phyloP scores from a whole-genome alignment of 2,888 invertebrate genomes.

The Craniophora ligustri region DNA sequence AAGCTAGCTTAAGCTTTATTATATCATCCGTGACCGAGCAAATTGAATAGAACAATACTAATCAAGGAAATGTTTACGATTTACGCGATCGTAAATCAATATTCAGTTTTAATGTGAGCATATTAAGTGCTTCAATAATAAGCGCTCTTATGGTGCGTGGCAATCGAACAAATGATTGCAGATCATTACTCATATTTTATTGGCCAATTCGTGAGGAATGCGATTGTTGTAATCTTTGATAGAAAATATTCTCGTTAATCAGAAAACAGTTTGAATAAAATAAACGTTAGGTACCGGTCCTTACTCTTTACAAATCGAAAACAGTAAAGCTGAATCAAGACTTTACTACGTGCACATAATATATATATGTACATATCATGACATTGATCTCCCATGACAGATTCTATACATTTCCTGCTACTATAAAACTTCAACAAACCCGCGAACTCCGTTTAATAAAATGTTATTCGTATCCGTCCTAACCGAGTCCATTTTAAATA shows the following conservation, averaged over 20 bases:
- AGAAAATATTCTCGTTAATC: constrained; percentile 21
- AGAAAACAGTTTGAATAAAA: constrained; percentile 2
- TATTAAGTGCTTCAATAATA: constrained; percentile 47
- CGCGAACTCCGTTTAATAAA: too few species aligned
- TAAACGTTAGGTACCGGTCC: not conserved
- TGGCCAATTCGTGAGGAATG: constrained; percentile 40
- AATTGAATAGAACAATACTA: constrained; percentile 64
- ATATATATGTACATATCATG: too few species aligned
- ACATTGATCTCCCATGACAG: too few species aligned
- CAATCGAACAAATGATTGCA: constrained; percentile 60
- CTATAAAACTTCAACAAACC: too few species aligned
- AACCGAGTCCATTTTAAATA: too few species aligned
- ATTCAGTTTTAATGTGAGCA: constrained; percentile 45
- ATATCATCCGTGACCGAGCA: constrained; percentile 31
- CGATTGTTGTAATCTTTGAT: constrained; percentile 7
- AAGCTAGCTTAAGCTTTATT: constrained; percentile 30
- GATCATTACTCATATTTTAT: constrained; percentile 51
- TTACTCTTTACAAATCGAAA: too few species aligned
- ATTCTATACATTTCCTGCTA: too few species aligned
- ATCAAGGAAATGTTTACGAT: constrained; percentile 66
- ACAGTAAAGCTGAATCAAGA: too few species aligned
- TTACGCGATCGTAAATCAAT: constrained; percentile 58
- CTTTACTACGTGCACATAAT: too few species aligned
- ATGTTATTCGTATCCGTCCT: too few species aligned
- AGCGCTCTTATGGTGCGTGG: constrained; percentile 32